These are phyloP conservation scores for Drosophila gaucha DNA, from an alignment of 2,888 invertebrate species.

Conservation along the genomic window DNA sequence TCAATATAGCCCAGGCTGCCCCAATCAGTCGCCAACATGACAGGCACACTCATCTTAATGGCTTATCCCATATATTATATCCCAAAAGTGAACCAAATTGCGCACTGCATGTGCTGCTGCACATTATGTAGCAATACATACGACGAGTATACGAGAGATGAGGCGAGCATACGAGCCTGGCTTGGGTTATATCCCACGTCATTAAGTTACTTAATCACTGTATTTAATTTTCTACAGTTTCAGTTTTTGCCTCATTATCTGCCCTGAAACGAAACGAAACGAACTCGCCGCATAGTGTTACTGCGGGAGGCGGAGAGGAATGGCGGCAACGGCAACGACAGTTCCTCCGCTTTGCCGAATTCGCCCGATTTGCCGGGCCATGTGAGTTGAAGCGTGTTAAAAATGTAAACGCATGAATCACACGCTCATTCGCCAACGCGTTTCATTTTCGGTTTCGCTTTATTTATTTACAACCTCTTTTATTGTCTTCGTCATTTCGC, in stretches of 20 bases:
- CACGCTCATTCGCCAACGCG: constrained; percentile 42
- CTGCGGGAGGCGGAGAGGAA: background rate
- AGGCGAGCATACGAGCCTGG: background rate
- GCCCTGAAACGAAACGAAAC: constrained; percentile 32
- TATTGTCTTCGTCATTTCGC: constrained; percentile 31
- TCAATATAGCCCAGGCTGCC: constrained; percentile 19
- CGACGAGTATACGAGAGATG: constrained; percentile 1
- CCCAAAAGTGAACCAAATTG: constrained; percentile 24
- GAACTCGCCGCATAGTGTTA: constrained; percentile 7
- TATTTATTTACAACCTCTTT: constrained; percentile 49
- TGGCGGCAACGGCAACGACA: constrained; percentile 1
- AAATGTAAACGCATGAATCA: constrained; percentile 73
- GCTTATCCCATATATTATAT: constrained; percentile 36
- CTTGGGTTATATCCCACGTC: constrained; percentile 67
- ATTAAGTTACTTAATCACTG: constrained; percentile 79
- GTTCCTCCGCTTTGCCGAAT: background rate
- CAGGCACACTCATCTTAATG: constrained; percentile 37
- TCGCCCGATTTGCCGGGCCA: constrained; percentile 23
- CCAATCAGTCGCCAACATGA: constrained; percentile 33
- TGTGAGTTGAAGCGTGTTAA: constrained; percentile 74
- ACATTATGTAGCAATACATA: constrained; percentile 15
- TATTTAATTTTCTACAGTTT: constrained; percentile 73
- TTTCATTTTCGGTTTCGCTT: constrained; percentile 44
- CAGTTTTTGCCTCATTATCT: constrained; percentile 66
- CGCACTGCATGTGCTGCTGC: constrained; percentile 26